These are phyloP conservation scores for Sitta carolinensis DNA, from an alignment of 2,797 vertebrate genomes.

Conservation along the genomic window DNA sequence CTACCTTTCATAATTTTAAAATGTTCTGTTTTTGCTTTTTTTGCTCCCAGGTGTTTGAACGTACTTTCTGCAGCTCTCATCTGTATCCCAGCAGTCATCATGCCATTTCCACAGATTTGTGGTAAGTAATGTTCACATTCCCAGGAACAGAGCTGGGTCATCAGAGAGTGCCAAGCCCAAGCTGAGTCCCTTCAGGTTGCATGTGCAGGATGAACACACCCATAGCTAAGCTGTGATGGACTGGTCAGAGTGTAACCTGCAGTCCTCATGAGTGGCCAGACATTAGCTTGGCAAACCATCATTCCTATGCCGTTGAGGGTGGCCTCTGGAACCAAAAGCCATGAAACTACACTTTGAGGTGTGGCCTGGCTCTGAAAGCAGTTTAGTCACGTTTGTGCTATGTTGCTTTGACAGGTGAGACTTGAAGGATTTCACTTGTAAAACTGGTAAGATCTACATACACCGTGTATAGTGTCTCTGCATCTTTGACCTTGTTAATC, in stretches of 20 bases:
- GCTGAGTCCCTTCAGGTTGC: not conserved
- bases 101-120: not conserved
- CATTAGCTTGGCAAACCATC: not conserved
- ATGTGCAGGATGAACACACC: accelerated
- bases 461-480: not conserved
- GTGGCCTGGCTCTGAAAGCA: not conserved
- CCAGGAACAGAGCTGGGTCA: not conserved
- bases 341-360: not conserved
- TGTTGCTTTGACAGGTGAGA: not conserved
- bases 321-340: not conserved
- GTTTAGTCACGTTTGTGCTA: not conserved
- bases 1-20: not conserved
- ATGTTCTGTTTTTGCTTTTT: not conserved
- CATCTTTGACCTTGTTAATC: not conserved
- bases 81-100: not conserved
- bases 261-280: not conserved
- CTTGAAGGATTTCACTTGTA: not conserved
- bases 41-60: not conserved
- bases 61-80: not conserved
- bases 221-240: accelerated
- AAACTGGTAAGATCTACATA: not conserved
- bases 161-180: not conserved
- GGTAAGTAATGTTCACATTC: not conserved
- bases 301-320: not conserved
- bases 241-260: not conserved